Conservation (phyloP, 1,140 invertebrate species). For the Chlorops oryzae region DNA sequence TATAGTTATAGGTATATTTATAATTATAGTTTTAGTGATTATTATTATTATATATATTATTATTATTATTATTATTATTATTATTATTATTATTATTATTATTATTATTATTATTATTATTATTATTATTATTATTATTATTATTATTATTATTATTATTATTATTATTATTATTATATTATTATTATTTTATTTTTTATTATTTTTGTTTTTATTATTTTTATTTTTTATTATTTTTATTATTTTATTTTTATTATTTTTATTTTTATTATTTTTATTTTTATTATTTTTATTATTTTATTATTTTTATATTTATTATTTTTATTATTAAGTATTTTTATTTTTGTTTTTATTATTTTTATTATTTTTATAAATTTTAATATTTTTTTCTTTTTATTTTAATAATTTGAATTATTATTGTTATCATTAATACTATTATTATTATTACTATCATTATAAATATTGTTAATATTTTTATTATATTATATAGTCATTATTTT, state of each 20-base stretch:
- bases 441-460: too few relatives aligned
- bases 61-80: too few relatives aligned
- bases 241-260: neutral
- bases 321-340: slow-evolving; percentile 1
- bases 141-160: slow-evolving; percentile 13
- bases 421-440: too few relatives aligned
- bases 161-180: slow-evolving; percentile 16
- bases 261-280: neutral
- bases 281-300: neutral
- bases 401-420: too few relatives aligned
- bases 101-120: too few relatives aligned
- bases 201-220: slow-evolving; percentile 1
- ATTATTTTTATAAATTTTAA: too few relatives aligned
- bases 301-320: slow-evolving; percentile 1
- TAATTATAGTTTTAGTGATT: slow-evolving; percentile 24
- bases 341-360: neutral
- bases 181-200: neutral
- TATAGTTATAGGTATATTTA: slow-evolving; percentile 33
- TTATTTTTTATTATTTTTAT: slow-evolving; percentile 1
- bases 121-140: too few relatives aligned
- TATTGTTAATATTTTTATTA: too few relatives aligned
- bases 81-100: too few relatives aligned
- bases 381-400: too few relatives aligned
- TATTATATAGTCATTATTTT: too few relatives aligned
- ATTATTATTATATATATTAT: slow-evolving; percentile 24